Evolutionary conservation across 2,113 vertebrate species (phyloP), one percentile per base, ranked within the genome.

Genomic region (Butorides virescens): DNA sequence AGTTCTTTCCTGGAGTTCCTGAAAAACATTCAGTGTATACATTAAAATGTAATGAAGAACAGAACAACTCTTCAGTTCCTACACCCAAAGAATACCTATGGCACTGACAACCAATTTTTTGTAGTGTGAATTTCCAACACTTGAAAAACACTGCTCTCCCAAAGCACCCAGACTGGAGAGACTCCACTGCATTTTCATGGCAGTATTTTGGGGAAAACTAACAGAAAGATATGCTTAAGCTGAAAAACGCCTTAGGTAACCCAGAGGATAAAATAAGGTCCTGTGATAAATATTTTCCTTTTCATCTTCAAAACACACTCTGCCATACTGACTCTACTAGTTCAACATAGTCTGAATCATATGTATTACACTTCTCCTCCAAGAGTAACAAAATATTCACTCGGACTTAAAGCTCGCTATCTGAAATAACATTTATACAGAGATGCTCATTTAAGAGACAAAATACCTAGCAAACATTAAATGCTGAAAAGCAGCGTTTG

Each of bases 1-100:
- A 99, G 98, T 97, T 99, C 99, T 95, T 99, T 99, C 97, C 97
- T 99, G 95, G 99, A 99, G 98, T 99, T 99, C 98, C 99, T 99
- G 97, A 96, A 98, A 98, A 95, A 97, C 42, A 96, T 97, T 90
- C 94, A 65, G 86, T 65, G 91, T 10, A 93, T 53, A 97, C 78
- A 97, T 98, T 98, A 97, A 96, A 97, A 92, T 71, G 50, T 53
- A 95, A 96, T 52, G 74, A 96, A 88, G 70, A 90, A 86, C n/a
- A 52, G 93, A 95, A 97, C 23, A 75, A 67, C 32, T 59, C 16
- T 70, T 86, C 50, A 55, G 49, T 42, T 91, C 30, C 36, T 66
- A 58, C 5, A 66, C 20, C 29, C 23, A 62, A 71, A 78, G 25
- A 80, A 81, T 46, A 71, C 5, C 30, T 59, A 55, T 55, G 39